These are phyloP conservation scores for Colaptes auratus DNA, from an alignment of 2,113 vertebrate species.

Conservation along the genomic window DNA sequence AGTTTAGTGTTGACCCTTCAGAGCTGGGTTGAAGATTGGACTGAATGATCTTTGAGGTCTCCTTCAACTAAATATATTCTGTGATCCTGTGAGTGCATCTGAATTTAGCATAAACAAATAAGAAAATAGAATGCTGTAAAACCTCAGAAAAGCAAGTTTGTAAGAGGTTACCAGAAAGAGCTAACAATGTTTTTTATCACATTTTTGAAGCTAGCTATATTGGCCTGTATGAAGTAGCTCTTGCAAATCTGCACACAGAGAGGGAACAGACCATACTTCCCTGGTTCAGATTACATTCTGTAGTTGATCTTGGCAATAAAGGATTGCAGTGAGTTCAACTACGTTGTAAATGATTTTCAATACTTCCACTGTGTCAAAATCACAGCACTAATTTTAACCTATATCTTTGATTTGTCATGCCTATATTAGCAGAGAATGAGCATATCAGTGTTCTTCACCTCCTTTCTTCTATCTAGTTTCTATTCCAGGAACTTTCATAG, in stretches of 20 bases:
- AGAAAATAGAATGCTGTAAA: background rate
- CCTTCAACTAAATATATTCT: too few species aligned
- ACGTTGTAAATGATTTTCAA: background rate
- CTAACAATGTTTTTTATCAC: background rate
- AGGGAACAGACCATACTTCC: background rate
- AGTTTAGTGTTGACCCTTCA: too few species aligned
- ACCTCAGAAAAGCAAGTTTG: background rate
- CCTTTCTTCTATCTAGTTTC: background rate
- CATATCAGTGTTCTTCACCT: background rate
- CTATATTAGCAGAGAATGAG: background rate
- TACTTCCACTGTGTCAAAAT: background rate
- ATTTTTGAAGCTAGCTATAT: background rate
- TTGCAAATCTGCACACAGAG: background rate
- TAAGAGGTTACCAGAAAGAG: background rate
- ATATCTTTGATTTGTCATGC: background rate
- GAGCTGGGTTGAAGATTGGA: too few species aligned
- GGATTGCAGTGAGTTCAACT: background rate
- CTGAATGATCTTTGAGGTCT: too few species aligned
- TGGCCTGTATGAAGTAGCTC: background rate
- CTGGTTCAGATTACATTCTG: background rate
- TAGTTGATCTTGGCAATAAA: background rate
- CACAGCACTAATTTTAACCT: background rate
- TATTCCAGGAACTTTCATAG: background rate
- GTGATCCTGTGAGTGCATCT: background rate
- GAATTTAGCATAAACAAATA: background rate